Evolutionary conservation across 92 coral and sea anemone genomes (phyloP).

Genomic region (Phymanthus crucifer): DNA sequence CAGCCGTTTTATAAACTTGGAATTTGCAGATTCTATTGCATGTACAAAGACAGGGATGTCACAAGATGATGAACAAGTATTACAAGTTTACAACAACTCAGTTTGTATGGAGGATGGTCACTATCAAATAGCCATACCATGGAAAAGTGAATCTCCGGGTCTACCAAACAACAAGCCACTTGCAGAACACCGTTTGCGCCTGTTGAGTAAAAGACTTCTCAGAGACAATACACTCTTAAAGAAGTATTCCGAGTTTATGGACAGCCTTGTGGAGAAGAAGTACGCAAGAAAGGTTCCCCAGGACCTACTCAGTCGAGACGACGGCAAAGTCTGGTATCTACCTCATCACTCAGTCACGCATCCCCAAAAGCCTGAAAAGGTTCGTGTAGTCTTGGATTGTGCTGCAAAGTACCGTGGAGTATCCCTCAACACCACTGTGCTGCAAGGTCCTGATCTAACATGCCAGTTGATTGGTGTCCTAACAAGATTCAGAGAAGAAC

Average conservation of each 20-base stretch:
- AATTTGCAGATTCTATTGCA: conserved; percentile 47
- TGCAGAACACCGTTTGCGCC: conserved; percentile 49
- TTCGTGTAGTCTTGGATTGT: no score
- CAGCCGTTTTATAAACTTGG: conserved; percentile 39
- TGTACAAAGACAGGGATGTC: conserved; percentile 29
- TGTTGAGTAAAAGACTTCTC: conserved; percentile 30
- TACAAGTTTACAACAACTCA: conserved; percentile 24
- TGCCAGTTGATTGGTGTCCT: conserved; percentile 40
- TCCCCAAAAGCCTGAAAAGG: conserved; percentile 52
- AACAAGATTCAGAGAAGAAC: no score
- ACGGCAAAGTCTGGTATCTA: conserved; percentile 41
- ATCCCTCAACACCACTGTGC: conserved; percentile 38
- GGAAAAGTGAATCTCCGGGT: conserved; percentile 36
- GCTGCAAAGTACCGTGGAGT: conserved; percentile 50
- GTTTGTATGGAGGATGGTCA: conserved; percentile 33
- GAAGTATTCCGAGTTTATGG: conserved; percentile 32
- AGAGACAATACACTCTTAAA: conserved; percentile 17
- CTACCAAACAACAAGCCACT: conserved; percentile 46
- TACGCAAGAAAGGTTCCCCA: conserved; percentile 38
- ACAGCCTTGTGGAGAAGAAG: conserved; percentile 38
- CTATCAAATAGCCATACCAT: conserved; percentile 59
- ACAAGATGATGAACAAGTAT: conserved; percentile 37
- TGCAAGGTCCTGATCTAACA: conserved; percentile 58
- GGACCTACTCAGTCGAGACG: conserved; percentile 4
- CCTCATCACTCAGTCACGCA: conserved; percentile 52